Evolutionary conservation across 2,797 vertebrate species (phyloP).

Genomic region (Choloepus didactylus): DNA sequence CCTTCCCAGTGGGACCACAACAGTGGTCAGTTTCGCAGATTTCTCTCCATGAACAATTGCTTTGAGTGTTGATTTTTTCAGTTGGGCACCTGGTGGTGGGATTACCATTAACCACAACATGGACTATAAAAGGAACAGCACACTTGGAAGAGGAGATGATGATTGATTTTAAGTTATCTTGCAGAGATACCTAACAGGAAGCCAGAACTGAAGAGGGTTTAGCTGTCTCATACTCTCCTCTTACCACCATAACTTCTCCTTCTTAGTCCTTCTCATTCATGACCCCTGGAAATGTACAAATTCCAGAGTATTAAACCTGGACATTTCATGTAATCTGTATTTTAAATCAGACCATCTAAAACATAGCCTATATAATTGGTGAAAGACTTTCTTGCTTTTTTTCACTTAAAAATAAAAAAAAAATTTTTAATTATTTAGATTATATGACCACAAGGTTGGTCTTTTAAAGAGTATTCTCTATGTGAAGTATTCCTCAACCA

Average conservation of each 20-base stretch:
- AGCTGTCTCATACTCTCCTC: neutral
- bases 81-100: neutral
- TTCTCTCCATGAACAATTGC: neutral
- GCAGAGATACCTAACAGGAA: neutral
- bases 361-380: neutral
- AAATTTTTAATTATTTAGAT: neutral
- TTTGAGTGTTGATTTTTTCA: neutral
- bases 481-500: neutral
- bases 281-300: neutral
- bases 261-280: neutral
- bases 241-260: neutral
- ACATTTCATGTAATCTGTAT: neutral
- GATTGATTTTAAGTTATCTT: neutral
- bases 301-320: neutral
- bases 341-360: constrained; percentile 29
- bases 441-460: neutral
- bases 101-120: neutral
- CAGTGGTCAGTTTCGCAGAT: no score
- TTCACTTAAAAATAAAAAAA: neutral
- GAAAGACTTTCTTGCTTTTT: neutral
- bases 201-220: neutral
- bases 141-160: neutral
- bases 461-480: constrained; percentile 16
- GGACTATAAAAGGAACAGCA: neutral
- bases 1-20: neutral